Evolutionary conservation across 2,797 vertebrate genomes (phyloP).

Genomic region (Monodelphis domestica): DNA sequence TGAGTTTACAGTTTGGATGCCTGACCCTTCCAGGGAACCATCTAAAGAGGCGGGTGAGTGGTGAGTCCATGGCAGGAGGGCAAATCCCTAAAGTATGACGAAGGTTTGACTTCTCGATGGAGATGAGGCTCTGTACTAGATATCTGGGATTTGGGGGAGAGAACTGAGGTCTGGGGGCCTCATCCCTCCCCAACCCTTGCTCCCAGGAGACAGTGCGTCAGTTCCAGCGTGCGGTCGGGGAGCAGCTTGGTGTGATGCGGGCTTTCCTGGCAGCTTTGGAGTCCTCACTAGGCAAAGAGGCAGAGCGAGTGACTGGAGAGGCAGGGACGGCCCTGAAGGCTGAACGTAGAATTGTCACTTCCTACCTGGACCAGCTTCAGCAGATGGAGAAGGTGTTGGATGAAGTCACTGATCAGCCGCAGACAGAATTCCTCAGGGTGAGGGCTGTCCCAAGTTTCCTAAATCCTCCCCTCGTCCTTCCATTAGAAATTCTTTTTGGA

Average conservation of each 20-base stretch:
- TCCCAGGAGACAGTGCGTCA: constrained; percentile 79
- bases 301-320: constrained; percentile 69
- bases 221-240: constrained; percentile 79
- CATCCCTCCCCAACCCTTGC: not conserved
- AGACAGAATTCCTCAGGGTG: constrained; percentile 84
- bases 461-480: not conserved
- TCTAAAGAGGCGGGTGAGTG: not conserved
- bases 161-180: not conserved
- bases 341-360: constrained; percentile 79
- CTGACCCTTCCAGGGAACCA: not conserved
- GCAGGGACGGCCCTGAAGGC: constrained; percentile 73
- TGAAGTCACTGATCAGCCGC: constrained; percentile 80
- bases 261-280: constrained; percentile 78
- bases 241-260: constrained; percentile 82
- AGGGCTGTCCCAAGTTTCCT: constrained; percentile 16
- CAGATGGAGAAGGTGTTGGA: constrained; percentile 84
- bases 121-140: not conserved
- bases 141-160: not conserved
- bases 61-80: not conserved
- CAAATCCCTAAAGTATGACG: not conserved
- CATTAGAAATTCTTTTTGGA: not conserved
- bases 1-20: not conserved
- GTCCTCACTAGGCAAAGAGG: constrained; percentile 76
- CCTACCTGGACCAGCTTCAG: constrained; percentile 82
- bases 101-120: not conserved